Conservation (phyloP, 2,797 vertebrate genomes). For the Pipistrellus pipistrellus region DNA sequence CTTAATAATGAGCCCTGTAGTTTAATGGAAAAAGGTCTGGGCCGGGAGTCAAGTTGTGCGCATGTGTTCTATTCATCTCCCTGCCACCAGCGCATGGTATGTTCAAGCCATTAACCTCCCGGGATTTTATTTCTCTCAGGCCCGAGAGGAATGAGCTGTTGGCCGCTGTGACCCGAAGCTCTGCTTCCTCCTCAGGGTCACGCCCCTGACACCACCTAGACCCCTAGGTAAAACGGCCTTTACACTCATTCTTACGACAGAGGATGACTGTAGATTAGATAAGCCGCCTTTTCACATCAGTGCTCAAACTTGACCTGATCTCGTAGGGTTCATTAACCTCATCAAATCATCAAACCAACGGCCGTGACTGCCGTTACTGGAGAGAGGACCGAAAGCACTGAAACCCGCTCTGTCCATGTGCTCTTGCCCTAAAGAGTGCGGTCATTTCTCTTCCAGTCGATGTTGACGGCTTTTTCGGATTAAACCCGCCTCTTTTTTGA, state of each 20-base stretch:
- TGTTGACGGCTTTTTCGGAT: not conserved
- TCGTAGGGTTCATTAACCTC: not conserved
- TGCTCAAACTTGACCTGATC: not conserved
- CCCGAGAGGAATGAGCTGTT: not conserved
- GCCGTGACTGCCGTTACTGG: not conserved
- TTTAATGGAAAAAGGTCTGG: not conserved
- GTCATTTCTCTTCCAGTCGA: conserved; percentile 25
- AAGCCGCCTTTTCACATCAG: conserved; percentile 19
- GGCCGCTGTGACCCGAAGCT: conserved; percentile 19
- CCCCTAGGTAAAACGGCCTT: not conserved
- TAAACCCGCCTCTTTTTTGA: conserved; percentile 40
- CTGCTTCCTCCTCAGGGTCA: conserved; percentile 10
- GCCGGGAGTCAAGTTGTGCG: not conserved
- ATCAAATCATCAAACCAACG: conserved; percentile 7
- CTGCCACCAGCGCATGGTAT: not conserved
- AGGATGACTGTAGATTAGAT: conserved; percentile 5
- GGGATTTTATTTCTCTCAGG: conserved; percentile 25
- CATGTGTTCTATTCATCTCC: conserved; percentile 28
- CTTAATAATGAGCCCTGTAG: conserved; percentile 35
- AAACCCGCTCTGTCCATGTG: not conserved
- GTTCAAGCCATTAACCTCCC: conserved; percentile 16
- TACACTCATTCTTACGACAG: not conserved
- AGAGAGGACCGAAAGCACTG: not conserved
- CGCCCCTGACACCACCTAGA: not conserved
- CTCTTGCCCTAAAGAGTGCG: conserved; percentile 40